These are phyloP conservation scores for Eupithecia subfuscata DNA, from an alignment of 2,888 invertebrate genomes.

Conservation along the genomic window DNA sequence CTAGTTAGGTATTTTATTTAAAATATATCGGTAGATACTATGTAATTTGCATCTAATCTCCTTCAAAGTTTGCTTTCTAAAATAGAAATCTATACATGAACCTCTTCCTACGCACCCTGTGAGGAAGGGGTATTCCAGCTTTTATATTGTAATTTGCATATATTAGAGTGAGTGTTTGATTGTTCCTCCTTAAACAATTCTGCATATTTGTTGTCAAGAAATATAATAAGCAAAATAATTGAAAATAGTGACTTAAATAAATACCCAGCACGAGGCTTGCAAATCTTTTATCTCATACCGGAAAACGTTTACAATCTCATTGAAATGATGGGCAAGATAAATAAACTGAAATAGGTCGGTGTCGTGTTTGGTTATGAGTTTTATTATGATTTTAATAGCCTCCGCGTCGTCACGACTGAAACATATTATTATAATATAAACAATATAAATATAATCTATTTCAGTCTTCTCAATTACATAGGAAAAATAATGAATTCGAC, in stretches of 20 bases:
- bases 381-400: constrained; percentile 39
- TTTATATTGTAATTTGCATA: not conserved
- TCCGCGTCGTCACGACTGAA: not conserved
- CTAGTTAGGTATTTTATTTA: not conserved
- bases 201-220: not conserved
- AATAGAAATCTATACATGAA: not conserved
- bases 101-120: not conserved
- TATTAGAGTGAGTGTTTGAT: not conserved
- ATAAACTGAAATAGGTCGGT: constrained; percentile 31
- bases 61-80: not conserved
- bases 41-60: not conserved
- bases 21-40: not conserved
- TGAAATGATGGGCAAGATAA: constrained; percentile 50
- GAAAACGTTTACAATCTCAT: constrained; percentile 58
- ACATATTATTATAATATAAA: not conserved
- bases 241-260: not conserved
- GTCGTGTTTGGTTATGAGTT: constrained; percentile 11
- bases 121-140: not conserved
- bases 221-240: not conserved
- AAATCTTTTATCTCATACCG: constrained; percentile 44
- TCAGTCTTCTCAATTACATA: not conserved
- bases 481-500: not conserved
- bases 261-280: not conserved
- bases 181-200: not conserved
- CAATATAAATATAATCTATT: not conserved